phyloP scores from a whole-genome alignment of 2,888 invertebrate species.

The Agriotes lineatus region DNA sequence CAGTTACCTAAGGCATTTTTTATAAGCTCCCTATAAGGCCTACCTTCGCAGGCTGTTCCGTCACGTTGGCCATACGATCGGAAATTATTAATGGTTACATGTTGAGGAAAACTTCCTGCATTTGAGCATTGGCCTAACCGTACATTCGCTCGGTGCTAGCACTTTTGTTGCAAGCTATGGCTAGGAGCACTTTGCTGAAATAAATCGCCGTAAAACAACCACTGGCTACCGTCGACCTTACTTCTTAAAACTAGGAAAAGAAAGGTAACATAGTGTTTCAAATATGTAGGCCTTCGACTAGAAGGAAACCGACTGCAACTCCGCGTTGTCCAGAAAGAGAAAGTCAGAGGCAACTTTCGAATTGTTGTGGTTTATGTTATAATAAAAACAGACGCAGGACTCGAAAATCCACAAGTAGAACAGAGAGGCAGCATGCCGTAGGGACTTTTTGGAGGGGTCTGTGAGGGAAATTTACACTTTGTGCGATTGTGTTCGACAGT shows the following conservation, averaged over 20 bases:
- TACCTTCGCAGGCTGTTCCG: background rate
- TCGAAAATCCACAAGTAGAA: constrained; percentile 24
- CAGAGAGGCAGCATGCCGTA: constrained; percentile 37
- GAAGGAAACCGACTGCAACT: constrained; percentile 42
- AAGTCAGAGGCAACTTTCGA: constrained; percentile 51
- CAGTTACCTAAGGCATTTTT: no score
- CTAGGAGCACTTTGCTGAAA: background rate
- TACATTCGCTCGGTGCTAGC: background rate
- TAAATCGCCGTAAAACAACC: constrained; percentile 9
- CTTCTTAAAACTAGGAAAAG: constrained; percentile 54
- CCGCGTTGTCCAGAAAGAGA: constrained; percentile 38
- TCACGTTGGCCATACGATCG: constrained; percentile 12
- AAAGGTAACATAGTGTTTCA: constrained; percentile 48
- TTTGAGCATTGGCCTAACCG: constrained; percentile 14
- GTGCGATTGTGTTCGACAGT: constrained; percentile 44
- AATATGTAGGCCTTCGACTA: constrained; percentile 49
- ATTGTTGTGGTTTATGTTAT: constrained; percentile 51
- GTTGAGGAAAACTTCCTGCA: constrained; percentile 16
- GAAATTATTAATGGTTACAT: constrained; percentile 22
- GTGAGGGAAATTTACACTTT: constrained; percentile 46
- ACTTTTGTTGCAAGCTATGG: background rate
- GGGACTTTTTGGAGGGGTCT: constrained; percentile 45
- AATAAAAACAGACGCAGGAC: constrained; percentile 45
- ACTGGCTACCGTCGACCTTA: constrained; percentile 26
- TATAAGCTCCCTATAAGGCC: no score